A percentile compares a stretch with the other conserved stretches of the same genome.
Evolutionary conservation across 2,888 invertebrate genomes (phyloP).

Genomic region (Cordilura impudica): DNA sequence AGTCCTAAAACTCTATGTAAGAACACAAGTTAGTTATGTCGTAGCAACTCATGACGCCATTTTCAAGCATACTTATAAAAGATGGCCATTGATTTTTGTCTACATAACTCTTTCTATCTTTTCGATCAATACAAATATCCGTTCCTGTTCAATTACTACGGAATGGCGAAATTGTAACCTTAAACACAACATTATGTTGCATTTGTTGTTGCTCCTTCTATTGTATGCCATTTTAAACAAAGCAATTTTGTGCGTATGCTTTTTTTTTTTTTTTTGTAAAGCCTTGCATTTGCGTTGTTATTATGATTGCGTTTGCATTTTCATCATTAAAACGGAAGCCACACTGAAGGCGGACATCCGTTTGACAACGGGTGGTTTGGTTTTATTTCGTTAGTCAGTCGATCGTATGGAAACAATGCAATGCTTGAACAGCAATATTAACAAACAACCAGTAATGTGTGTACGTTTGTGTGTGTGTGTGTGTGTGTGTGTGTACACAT

Average conservation of each 20-base stretch:
- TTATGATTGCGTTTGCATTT: constrained; percentile 55
- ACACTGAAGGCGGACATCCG: constrained; percentile 65
- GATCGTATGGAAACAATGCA: constrained; percentile 23
- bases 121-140: too few relatives aligned
- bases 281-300: constrained; percentile 32
- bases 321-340: constrained; percentile 61
- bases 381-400: constrained; percentile 47
- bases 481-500: not conserved
- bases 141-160: not conserved
- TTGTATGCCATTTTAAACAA: not conserved
- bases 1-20: too few relatives aligned
- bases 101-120: too few relatives aligned
- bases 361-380: constrained; percentile 63
- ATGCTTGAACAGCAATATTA: not conserved
- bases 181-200: constrained; percentile 20
- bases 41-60: too few relatives aligned
- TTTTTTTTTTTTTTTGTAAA: not conserved
- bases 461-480: not conserved
- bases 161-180: not conserved
- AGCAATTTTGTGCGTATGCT: constrained; percentile 19
- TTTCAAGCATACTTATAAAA: too few relatives aligned
- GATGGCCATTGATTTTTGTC: too few relatives aligned
- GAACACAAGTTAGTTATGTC: too few relatives aligned
- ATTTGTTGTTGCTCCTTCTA: not conserved
- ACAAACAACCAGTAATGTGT: not conserved